A percentile compares a stretch with the other conserved stretches of the same genome.
phyloP scores from a whole-genome alignment of 2,888 invertebrate genomes.

The Trachelus troglodyta region DNA sequence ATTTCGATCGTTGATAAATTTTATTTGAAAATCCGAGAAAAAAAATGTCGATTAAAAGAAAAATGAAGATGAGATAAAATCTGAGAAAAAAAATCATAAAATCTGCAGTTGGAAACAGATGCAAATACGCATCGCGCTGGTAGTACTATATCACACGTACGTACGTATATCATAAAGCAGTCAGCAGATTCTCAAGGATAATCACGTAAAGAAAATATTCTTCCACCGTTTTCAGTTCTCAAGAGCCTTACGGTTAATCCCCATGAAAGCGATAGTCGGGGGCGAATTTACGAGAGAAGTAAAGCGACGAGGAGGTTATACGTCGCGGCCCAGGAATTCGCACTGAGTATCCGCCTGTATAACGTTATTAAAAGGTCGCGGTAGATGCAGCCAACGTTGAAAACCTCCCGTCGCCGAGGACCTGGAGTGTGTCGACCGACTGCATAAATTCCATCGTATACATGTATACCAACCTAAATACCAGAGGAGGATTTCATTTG shows the following conservation, averaged over 20 bases:
- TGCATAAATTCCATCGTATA: background rate
- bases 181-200: background rate
- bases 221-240: background rate
- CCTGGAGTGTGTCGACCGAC: background rate
- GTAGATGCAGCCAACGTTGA: background rate
- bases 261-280: background rate
- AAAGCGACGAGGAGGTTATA: background rate
- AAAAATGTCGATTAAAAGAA: too few relatives aligned
- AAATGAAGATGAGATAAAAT: too few relatives aligned
- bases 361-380: background rate
- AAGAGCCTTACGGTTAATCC: background rate
- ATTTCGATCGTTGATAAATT: background rate
- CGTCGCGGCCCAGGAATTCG: background rate
- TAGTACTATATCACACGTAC: background rate
- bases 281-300: background rate
- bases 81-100: too few relatives aligned
- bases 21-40: too few relatives aligned
- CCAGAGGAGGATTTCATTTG: background rate
- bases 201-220: background rate
- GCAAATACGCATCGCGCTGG: background rate
- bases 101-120: background rate
- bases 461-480: background rate
- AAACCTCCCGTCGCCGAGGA: background rate
- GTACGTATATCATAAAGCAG: background rate
- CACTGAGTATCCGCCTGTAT: background rate